A percentile compares a stretch with the other conserved stretches of the same genome.
Conservation (phyloP, 2,113 vertebrate genomes). For the Nansenia antarctica region DNA sequence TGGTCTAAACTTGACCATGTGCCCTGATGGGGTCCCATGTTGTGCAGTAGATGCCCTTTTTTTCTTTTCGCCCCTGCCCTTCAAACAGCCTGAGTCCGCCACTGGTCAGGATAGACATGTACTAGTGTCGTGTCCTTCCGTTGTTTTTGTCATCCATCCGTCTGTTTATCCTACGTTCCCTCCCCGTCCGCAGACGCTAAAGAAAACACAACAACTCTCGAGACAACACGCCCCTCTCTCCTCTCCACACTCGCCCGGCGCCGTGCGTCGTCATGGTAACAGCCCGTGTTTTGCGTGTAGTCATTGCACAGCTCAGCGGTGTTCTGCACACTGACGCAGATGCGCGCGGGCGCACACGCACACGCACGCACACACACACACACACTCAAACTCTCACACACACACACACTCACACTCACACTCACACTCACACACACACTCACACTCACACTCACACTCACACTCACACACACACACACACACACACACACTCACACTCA, state of each 20-base stretch:
- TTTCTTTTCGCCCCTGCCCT: too few species aligned
- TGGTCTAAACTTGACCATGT: too few species aligned
- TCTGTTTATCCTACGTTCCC: neutral
- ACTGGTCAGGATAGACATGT: too few species aligned
- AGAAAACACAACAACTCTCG: constrained; percentile 24
- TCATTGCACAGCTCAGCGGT: constrained; percentile 24
- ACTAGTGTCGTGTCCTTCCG: neutral
- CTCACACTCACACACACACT: neutral
- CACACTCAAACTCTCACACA: too few species aligned
- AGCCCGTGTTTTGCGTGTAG: constrained; percentile 21
- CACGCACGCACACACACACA: too few species aligned
- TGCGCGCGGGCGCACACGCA: too few species aligned
- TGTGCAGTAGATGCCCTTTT: too few species aligned
- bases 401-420: neutral
- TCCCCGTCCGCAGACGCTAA: constrained; percentile 15
- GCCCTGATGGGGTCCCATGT: too few species aligned
- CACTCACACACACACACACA: too few species aligned
- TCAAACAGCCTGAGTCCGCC: too few species aligned
- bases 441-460: neutral
- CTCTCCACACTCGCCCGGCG: neutral
- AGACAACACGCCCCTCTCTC: constrained; percentile 10
- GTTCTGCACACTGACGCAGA: neutral
- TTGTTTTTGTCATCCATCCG: neutral
- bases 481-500: too few species aligned
- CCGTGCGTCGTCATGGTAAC: constrained; percentile 5